Conservation (phyloP, 2,888 invertebrate species). For the Criorhina ranunculi region DNA sequence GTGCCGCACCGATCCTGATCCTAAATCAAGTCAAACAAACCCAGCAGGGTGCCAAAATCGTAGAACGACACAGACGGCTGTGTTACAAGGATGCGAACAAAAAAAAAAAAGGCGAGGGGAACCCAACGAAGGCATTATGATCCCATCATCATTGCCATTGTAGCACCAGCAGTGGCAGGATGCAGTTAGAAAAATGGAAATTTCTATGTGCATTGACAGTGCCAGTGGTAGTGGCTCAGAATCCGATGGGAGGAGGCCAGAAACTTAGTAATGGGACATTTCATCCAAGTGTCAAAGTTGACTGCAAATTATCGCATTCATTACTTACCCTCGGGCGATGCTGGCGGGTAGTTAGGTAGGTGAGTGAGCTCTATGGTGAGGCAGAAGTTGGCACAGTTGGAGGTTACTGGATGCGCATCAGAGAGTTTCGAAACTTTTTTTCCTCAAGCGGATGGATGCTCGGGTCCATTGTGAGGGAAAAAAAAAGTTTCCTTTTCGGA, state of each 20-base stretch:
- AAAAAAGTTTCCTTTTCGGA: conserved; percentile 53
- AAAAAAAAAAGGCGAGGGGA: conserved; percentile 10
- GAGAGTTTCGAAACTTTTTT: neutral
- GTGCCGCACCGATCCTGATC: conserved; percentile 43
- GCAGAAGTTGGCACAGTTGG: conserved; percentile 57
- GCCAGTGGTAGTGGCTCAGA: conserved; percentile 30
- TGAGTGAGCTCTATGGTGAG: conserved; percentile 23
- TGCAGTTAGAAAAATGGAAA: conserved; percentile 74
- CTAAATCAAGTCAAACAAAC: conserved; percentile 72
- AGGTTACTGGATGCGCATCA: conserved; percentile 3
- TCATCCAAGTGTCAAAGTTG: conserved; percentile 77
- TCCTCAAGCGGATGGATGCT: conserved; percentile 1
- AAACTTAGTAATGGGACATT: conserved; percentile 75
- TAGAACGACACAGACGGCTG: conserved; percentile 37
- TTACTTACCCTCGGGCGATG: conserved; percentile 65
- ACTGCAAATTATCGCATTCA: conserved; percentile 76
- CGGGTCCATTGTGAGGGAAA: conserved; percentile 19
- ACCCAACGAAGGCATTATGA: conserved; percentile 64
- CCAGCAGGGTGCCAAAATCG: conserved; percentile 73
- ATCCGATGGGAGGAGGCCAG: conserved; percentile 12
- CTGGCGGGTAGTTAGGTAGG: conserved; percentile 9
- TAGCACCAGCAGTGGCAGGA: conserved; percentile 39
- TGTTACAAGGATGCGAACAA: conserved; percentile 33
- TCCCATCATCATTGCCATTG: conserved; percentile 73
- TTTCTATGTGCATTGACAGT: conserved; percentile 66